Evolutionary conservation across 2,888 invertebrate genomes (phyloP).

Genomic region (Drosophila kuntzei): DNA sequence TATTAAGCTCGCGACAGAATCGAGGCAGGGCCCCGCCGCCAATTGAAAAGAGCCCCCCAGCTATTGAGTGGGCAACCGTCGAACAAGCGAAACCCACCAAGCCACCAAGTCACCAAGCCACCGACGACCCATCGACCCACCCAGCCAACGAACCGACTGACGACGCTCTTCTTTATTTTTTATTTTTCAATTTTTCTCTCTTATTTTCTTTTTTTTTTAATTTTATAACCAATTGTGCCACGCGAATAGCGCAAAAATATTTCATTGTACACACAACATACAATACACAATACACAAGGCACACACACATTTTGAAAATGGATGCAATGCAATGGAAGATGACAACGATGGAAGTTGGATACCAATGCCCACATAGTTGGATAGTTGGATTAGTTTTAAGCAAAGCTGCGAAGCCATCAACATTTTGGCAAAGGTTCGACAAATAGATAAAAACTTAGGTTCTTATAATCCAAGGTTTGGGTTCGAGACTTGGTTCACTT

Average conservation of each 20-base stretch:
- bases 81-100: slow-evolving; percentile 37
- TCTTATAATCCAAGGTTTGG: too few relatives aligned
- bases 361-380: slow-evolving; percentile 10
- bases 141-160: slow-evolving; percentile 35
- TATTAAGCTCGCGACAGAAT: slow-evolving; percentile 67
- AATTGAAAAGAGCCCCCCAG: slow-evolving; percentile 77
- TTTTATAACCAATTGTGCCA: slow-evolving; percentile 64
- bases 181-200: not conserved
- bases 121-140: slow-evolving; percentile 59
- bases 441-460: too few relatives aligned
- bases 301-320: slow-evolving; percentile 25
- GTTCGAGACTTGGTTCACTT: too few relatives aligned
- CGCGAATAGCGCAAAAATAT: slow-evolving; percentile 63
- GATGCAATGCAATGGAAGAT: slow-evolving; percentile 32
- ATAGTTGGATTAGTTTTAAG: slow-evolving; percentile 10
- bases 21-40: slow-evolving; percentile 55
- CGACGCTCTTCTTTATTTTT: slow-evolving; percentile 55
- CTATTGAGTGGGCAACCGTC: slow-evolving; percentile 69
- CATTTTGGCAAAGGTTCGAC: too few relatives aligned
- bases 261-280: slow-evolving; percentile 44
- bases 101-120: slow-evolving; percentile 51
- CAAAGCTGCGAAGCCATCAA: too few relatives aligned
- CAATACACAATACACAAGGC: slow-evolving; percentile 16
- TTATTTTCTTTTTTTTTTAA: slow-evolving; percentile 9
- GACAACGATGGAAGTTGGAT: slow-evolving; percentile 18